Evolutionary conservation across 2,888 invertebrate genomes (phyloP).

Genomic region (Zootermopsis nevadensis): DNA sequence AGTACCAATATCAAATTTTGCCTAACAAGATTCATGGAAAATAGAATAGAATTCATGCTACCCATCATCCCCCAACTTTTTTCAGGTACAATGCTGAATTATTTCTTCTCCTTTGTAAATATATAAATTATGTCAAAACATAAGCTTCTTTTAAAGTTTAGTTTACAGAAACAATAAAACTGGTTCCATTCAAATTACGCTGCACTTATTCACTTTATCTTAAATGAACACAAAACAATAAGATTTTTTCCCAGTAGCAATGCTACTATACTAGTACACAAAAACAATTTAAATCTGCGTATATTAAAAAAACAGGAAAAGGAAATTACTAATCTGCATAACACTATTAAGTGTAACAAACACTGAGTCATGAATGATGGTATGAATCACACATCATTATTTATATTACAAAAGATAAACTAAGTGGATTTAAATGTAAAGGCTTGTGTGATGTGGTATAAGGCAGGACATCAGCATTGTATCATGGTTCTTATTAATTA

Average conservation of each 20-base stretch:
- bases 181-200: not conserved
- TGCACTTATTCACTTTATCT: not conserved
- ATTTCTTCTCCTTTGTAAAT: no score
- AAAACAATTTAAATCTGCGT: not conserved
- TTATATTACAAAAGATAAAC: not conserved
- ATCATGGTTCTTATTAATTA: not conserved
- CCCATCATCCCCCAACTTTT: no score
- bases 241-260: not conserved
- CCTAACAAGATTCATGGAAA: no score
- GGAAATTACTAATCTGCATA: slow-evolving; percentile 8
- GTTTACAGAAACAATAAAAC: no score
- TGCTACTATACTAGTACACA: not conserved
- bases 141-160: no score
- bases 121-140: no score
- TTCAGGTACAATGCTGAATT: no score
- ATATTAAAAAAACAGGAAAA: not conserved
- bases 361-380: not conserved
- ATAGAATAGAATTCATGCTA: no score
- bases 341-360: not conserved
- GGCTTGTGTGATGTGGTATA: not conserved
- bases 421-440: not conserved
- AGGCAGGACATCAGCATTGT: not conserved
- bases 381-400: not conserved
- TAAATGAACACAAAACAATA: not conserved
- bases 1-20: no score